A percentile compares a stretch with the other conserved stretches of the same genome.
Conservation (phyloP, 2,888 invertebrate genomes). For the Brachypalpus laphriformis region DNA sequence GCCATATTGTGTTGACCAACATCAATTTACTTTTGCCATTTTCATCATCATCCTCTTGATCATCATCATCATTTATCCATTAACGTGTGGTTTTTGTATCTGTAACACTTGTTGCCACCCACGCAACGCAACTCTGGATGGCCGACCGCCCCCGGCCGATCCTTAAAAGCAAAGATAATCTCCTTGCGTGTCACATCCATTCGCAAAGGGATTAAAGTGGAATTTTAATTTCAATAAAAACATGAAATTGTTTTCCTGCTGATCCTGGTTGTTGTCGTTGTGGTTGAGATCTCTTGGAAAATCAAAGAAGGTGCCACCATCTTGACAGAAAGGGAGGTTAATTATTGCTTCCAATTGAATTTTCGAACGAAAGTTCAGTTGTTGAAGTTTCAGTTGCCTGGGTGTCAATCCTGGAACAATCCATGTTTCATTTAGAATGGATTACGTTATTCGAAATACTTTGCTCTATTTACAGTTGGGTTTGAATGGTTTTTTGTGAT, state of each 20-base stretch:
- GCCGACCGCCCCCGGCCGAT: not conserved
- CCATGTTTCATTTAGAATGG: not conserved
- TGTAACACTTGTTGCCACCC: slow-evolving; percentile 17
- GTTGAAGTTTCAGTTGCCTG: not conserved
- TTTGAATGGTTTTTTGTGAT: not conserved
- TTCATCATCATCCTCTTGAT: slow-evolving; percentile 36
- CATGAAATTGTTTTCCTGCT: not conserved
- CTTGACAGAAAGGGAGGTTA: not conserved
- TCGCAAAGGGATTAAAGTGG: slow-evolving; percentile 9
- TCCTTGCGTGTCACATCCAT: slow-evolving; percentile 20
- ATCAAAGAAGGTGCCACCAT: not conserved
- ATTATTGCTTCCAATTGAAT: slow-evolving; percentile 17
- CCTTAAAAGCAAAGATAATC: slow-evolving; percentile 4
- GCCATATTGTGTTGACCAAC: slow-evolving; percentile 46
- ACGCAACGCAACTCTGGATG: not conserved
- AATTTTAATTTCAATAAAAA: slow-evolving; percentile 13
- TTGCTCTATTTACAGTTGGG: not conserved
- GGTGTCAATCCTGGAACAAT: not conserved
- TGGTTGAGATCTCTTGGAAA: not conserved
- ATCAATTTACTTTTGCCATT: slow-evolving; percentile 44
- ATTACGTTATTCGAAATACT: not conserved
- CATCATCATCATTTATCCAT: slow-evolving; percentile 50
- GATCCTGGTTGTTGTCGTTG: not conserved
- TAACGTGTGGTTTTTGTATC: slow-evolving; percentile 45
- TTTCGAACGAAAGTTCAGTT: not conserved